Evolutionary conservation across 2,113 vertebrate species (phyloP), one percentile per base, ranked within the genome.

Genomic region (Cephalopterus ornatus): DNA sequence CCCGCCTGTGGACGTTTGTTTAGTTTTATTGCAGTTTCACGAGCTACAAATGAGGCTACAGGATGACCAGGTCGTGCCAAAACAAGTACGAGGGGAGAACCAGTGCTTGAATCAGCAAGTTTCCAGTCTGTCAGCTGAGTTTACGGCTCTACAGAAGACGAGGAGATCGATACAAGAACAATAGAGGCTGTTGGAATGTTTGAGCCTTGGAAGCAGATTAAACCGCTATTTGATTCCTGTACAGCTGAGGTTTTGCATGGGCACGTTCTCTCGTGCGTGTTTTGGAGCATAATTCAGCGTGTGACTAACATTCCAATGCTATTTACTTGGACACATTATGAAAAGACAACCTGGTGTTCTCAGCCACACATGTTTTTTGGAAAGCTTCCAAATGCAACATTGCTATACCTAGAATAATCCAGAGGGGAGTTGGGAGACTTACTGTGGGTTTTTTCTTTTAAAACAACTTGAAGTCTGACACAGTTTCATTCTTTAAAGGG

Each of bases 1-100:
- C 66, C 93, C 53, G 27, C 18, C 46, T n/a, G 2, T 1, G 73
- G 56, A 8, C 26, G 46, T 86, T 52, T 88, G 79, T 52, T 85
- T 83, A 1, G 56, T 37, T n/a, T n/a, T 87, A 37, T 42, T 50
- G 82, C 82, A 88, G 82, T 93, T 98, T 90, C 87, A 97, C 89
- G 72, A 95, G 53, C 80, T 95, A n/a, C 90, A 92, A 85, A 92
- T 78, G 89, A 90, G 80, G 32, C 77, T 89, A 19, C 78, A 77
- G 1, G 37, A 77, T 89, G 96, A 73, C 52, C 82, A 46, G 74
- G 73, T 61, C 70, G 33, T 59, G 82, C 83, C 93, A 70, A 33
- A 87, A 73, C 88, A 96, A 81, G 77, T 76, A n/a, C 66, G 52
- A 41, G 81, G 81, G 89, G 73, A 93, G 61, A 95, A 85, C 52